These are phyloP conservation scores for Pollenia labialis DNA, from an alignment of 2,888 invertebrate genomes.

Conservation along the genomic window DNA sequence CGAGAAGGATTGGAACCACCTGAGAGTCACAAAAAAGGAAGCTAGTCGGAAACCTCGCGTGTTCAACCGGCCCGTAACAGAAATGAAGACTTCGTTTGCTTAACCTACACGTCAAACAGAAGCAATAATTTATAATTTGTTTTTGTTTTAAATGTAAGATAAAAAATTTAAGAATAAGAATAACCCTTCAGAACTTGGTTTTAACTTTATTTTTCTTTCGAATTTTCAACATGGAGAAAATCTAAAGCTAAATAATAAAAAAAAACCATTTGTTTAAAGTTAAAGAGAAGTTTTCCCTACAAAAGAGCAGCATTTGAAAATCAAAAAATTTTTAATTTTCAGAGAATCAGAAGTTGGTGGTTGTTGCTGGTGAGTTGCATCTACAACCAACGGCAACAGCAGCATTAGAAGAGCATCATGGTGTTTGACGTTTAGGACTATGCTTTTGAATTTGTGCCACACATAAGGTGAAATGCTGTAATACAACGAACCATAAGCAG, in stretches of 20 bases:
- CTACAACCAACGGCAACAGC: conserved; percentile 5
- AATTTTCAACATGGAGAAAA: neutral
- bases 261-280: neutral
- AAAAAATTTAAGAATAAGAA: neutral
- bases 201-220: neutral
- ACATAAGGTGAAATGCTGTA: conserved; percentile 62
- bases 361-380: neutral
- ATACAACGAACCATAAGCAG: conserved; percentile 17
- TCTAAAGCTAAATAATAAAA: neutral
- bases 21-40: no score
- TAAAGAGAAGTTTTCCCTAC: conserved; percentile 17
- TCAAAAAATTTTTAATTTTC: conserved; percentile 11
- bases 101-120: no score
- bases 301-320: neutral
- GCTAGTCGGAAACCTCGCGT: no score
- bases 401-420: conserved; percentile 2
- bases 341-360: neutral
- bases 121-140: no score
- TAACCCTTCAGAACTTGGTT: neutral
- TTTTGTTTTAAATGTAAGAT: no score
- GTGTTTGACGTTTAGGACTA: conserved; percentile 27
- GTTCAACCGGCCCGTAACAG: no score
- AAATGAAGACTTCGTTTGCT: no score
- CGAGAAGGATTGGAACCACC: no score
- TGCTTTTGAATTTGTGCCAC: conserved; percentile 77